phyloP scores from a whole-genome alignment of 1,140 invertebrate species.

The Chymomyza costata region DNA sequence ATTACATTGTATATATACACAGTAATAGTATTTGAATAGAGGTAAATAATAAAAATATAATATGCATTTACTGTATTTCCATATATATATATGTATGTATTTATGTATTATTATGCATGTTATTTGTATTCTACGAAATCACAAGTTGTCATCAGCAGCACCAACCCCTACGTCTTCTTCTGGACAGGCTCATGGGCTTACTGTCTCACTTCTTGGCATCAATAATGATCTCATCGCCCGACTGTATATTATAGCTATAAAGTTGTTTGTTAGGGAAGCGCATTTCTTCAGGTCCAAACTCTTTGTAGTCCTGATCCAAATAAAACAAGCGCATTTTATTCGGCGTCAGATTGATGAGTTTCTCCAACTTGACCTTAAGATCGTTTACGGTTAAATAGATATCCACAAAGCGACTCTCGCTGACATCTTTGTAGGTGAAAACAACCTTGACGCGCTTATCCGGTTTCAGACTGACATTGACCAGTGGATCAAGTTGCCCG shows the following conservation, averaged over 20 bases:
- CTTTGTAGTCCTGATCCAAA: constrained; percentile 84
- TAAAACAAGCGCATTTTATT: constrained; percentile 91
- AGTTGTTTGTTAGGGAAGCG: constrained; percentile 89
- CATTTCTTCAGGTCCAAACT: constrained; percentile 91
- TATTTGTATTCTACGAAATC: constrained; percentile 53
- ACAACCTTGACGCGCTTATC: constrained; percentile 90
- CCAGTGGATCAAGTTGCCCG: constrained; percentile 90
- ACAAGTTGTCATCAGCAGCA: constrained; percentile 59
- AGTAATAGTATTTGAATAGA: constrained; percentile 24
- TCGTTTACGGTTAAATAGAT: constrained; percentile 86
- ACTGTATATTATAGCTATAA: constrained; percentile 92
- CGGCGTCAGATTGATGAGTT: constrained; percentile 85
- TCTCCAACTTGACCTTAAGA: constrained; percentile 86
- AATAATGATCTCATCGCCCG: constrained; percentile 93
- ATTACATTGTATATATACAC: constrained; percentile 44
- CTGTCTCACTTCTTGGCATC: constrained; percentile 80
- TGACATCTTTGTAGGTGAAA: constrained; percentile 85
- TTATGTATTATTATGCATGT: constrained; percentile 21
- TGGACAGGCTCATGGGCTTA: not conserved
- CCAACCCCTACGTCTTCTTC: constrained; percentile 20
- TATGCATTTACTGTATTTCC: constrained; percentile 5
- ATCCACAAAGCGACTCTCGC: constrained; percentile 84
- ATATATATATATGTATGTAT: constrained; percentile 8
- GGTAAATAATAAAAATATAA: constrained; percentile 24
- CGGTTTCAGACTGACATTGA: constrained; percentile 89